A percentile compares a stretch with the other conserved stretches of the same genome.
Conservation (phyloP, 23 tunicate species). For the Halocynthia roretzi region DNA sequence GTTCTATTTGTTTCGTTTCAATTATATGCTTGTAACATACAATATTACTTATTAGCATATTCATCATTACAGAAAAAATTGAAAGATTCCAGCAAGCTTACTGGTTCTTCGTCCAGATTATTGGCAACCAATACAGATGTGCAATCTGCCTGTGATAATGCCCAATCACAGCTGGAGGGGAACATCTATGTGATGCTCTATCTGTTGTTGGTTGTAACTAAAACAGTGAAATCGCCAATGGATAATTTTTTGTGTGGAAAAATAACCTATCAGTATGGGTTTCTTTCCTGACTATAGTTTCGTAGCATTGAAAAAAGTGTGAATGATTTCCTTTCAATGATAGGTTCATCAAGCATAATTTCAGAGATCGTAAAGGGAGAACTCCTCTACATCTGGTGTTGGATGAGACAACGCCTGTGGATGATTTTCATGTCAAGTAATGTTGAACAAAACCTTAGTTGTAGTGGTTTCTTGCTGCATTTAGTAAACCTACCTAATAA, state of each 20-base stretch:
- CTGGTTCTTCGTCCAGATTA: neutral
- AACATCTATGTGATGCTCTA: slow-evolving; percentile 42
- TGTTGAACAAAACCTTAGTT: neutral
- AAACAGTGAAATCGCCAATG: slow-evolving; percentile 8
- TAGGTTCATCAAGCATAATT: slow-evolving; percentile 43
- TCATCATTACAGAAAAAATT: too few species aligned
- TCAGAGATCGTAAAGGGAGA: slow-evolving; percentile 20
- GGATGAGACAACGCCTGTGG: slow-evolving; percentile 46
- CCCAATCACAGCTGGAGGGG: slow-evolving; percentile 17
- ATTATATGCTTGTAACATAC: too few species aligned
- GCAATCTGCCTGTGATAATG: slow-evolving; percentile 21
- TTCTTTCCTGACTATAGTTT: neutral
- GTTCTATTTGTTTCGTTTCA: neutral
- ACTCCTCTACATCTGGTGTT: slow-evolving; percentile 60
- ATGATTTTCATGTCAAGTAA: slow-evolving; percentile 80
- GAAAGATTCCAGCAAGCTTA: too few species aligned
- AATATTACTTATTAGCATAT: too few species aligned
- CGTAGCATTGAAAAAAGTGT: neutral
- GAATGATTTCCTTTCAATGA: neutral
- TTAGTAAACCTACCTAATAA: too few species aligned
- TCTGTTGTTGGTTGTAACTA: slow-evolving; percentile 36
- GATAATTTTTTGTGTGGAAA: slow-evolving; percentile 36
- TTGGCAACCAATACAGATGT: slow-evolving; percentile 13
- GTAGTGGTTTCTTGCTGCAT: too few species aligned
- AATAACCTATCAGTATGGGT: slow-evolving; percentile 35